A percentile compares a stretch with the other conserved stretches of the same genome.
Conservation (phyloP, 2,113 vertebrate species). For the zebrafish (Danio rerio) region DNA sequence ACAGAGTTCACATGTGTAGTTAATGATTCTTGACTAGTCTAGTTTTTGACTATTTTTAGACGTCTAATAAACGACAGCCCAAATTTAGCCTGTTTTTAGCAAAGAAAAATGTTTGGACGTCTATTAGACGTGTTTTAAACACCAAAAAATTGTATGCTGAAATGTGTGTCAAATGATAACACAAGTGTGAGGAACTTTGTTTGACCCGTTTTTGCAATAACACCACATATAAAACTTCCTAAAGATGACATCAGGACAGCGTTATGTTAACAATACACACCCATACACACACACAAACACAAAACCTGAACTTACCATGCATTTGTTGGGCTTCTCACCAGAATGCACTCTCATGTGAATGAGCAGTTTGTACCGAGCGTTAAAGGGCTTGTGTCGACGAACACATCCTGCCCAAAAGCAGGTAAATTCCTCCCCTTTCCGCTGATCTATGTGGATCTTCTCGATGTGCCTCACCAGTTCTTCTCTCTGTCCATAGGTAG, state of each 20-base stretch:
- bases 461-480: conserved; percentile 96
- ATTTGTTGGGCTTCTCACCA: conserved; percentile 97
- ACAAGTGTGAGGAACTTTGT: not conserved
- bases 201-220: not conserved
- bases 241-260: not conserved
- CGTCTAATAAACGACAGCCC: too few species aligned
- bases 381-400: conserved; percentile 93
- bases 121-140: too few species aligned
- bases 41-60: too few species aligned
- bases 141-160: too few species aligned
- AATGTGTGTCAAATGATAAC: not conserved
- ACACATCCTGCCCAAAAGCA: conserved; percentile 95
- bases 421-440: conserved; percentile 95
- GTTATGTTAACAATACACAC: not conserved
- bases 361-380: conserved; percentile 96
- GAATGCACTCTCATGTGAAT: conserved; percentile 99
- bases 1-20: too few species aligned
- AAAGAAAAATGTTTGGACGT: too few species aligned
- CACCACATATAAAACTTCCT: too few species aligned
- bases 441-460: conserved; percentile 94
- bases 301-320: conserved; percentile 87
- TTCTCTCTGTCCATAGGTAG: conserved; percentile 87
- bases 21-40: too few species aligned
- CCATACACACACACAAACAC: too few species aligned
- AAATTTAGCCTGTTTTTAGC: too few species aligned